Percentiles rank a stretch among this genome's conserved stretches.
Conservation (phyloP, 2,888 invertebrate species). For the Eupithecia subumbrata region DNA sequence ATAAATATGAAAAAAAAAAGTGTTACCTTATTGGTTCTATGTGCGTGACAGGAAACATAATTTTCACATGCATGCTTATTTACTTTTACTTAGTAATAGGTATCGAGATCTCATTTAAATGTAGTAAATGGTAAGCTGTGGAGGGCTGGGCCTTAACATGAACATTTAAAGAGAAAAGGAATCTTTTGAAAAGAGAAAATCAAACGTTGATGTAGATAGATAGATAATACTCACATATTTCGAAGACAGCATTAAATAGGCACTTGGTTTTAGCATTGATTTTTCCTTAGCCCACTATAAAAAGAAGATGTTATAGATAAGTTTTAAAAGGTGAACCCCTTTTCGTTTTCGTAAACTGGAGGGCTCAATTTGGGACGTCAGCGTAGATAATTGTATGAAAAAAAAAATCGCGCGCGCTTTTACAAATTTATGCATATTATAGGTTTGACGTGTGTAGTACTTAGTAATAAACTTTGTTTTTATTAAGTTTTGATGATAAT, state of each 20-base stretch:
- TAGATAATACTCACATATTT: neutral
- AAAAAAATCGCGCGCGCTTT: no score
- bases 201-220: neutral
- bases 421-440: no score
- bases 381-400: no score
- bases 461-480: neutral
- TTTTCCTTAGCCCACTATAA: neutral
- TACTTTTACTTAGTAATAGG: conserved; percentile 32
- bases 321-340: neutral
- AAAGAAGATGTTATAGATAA: neutral
- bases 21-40: neutral
- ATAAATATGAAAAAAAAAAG: no score
- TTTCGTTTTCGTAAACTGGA: no score
- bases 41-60: conserved; percentile 10
- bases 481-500: neutral
- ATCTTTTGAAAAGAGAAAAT: conserved; percentile 4
- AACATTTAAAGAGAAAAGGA: neutral
- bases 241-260: neutral
- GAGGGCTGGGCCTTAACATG: neutral
- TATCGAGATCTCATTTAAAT: conserved; percentile 21
- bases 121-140: neutral
- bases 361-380: no score
- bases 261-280: neutral
- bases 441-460: no score
- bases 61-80: conserved; percentile 11